phyloP scores from a whole-genome alignment of 2,113 vertebrate species.

The Aplodontia rufa region DNA sequence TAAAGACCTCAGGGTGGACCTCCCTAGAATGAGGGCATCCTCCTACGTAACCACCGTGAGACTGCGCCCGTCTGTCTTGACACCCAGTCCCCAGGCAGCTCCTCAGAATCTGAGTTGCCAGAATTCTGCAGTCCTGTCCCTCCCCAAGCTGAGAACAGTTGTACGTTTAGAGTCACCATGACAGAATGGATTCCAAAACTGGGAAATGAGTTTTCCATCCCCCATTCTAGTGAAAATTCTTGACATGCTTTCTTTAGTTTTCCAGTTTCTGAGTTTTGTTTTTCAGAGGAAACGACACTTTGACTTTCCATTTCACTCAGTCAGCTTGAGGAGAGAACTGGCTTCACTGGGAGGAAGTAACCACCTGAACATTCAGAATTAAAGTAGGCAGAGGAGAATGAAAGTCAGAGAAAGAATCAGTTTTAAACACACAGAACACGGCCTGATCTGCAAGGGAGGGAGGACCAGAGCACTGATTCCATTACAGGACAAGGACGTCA shows the following conservation, averaged over 20 bases:
- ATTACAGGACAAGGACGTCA: not conserved
- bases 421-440: fast-evolving
- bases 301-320: not conserved
- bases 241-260: not conserved
- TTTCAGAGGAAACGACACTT: not conserved
- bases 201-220: conserved; percentile 16
- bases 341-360: not conserved
- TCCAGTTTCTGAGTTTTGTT: not conserved
- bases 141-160: not conserved
- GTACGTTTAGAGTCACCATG: conserved; percentile 6
- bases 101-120: not conserved
- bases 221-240: not conserved
- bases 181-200: conserved; percentile 27
- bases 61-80: not conserved
- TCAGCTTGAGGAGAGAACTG: not conserved
- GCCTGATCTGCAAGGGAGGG: fast-evolving
- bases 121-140: not conserved
- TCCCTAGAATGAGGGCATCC: not conserved
- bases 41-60: not conserved
- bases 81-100: not conserved
- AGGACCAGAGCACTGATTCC: too few relatives aligned
- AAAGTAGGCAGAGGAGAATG: not conserved
- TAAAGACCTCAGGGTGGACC: not conserved
- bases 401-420: not conserved
- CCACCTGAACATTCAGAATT: not conserved